Conservation (phyloP, 2,113 vertebrate genomes). For the Procavia capensis region DNA sequence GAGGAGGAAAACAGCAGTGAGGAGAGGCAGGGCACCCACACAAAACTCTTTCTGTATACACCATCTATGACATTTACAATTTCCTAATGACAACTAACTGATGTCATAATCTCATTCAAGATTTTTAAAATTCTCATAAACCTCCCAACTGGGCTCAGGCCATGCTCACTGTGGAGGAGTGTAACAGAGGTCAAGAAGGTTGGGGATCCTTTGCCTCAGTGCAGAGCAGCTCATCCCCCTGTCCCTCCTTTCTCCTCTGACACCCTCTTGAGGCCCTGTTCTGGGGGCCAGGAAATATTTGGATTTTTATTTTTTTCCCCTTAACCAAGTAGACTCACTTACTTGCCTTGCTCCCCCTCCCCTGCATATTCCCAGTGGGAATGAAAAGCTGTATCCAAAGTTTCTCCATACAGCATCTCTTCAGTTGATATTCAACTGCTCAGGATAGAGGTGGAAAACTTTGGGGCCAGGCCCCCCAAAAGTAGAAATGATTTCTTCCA, state of each 20-base stretch:
- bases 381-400: not conserved
- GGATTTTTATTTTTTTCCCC: constrained; percentile 48
- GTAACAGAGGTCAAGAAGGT: not conserved
- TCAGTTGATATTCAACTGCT: constrained; percentile 29
- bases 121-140: constrained; percentile 71
- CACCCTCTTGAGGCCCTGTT: not conserved
- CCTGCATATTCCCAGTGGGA: not conserved
- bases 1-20: too few species aligned
- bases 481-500: constrained; percentile 49
- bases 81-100: constrained; percentile 58
- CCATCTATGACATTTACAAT: constrained; percentile 68
- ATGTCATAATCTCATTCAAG: constrained; percentile 70
- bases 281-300: constrained; percentile 6
- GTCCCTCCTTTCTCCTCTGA: not conserved
- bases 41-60: not conserved
- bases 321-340: not conserved
- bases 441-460: not conserved
- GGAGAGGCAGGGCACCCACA: not conserved
- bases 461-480: constrained; percentile 8
- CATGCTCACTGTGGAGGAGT: not conserved
- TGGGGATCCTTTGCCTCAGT: not conserved
- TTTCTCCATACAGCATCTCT: not conserved
- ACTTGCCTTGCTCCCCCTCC: constrained; percentile 18
- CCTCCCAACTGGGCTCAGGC: constrained; percentile 22
- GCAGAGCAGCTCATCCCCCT: not conserved